Conservation (phyloP, 2,888 invertebrate species). For the Drosophila lutescens region DNA sequence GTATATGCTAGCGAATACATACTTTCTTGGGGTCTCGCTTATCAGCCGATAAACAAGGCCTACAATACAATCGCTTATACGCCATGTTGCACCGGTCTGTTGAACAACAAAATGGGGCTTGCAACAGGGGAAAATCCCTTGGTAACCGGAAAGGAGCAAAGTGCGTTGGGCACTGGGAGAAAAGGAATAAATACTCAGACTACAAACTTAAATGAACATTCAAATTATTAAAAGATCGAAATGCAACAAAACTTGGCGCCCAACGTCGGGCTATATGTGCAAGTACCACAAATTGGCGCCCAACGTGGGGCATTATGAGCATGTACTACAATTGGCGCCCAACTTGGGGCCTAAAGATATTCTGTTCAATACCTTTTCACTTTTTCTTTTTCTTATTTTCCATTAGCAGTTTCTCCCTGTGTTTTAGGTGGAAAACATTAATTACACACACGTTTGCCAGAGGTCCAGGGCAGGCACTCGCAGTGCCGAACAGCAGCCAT, state of each 20-base stretch:
- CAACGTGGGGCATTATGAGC: neutral
- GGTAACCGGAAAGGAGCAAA: conserved; percentile 27
- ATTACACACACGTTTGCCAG: conserved; percentile 60
- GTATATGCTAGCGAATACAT: neutral
- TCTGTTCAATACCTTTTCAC: too few relatives aligned
- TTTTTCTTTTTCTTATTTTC: neutral
- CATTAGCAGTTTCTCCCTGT: conserved; percentile 13
- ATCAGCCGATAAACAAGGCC: conserved; percentile 43
- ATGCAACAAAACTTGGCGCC: neutral
- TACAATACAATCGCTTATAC: conserved; percentile 75
- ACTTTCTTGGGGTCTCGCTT: conserved; percentile 28
- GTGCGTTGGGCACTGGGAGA: conserved; percentile 5
- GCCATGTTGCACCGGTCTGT: conserved; percentile 66
- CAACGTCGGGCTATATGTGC: neutral
- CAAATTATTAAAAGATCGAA: too few relatives aligned
- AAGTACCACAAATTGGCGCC: neutral
- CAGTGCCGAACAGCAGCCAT: neutral
- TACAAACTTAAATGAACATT: neutral
- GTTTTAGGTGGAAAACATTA: conserved; percentile 58
- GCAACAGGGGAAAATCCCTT: conserved; percentile 41
- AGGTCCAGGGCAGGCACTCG: conserved; percentile 1
- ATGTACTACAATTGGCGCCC: neutral
- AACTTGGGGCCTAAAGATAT: neutral
- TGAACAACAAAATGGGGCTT: conserved; percentile 34
- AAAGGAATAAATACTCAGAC: too few relatives aligned